Percentiles rank a stretch among this genome's conserved stretches.
phyloP scores from a whole-genome alignment of 2,113 vertebrate genomes.

The Paramisgurnus dabryanus region DNA sequence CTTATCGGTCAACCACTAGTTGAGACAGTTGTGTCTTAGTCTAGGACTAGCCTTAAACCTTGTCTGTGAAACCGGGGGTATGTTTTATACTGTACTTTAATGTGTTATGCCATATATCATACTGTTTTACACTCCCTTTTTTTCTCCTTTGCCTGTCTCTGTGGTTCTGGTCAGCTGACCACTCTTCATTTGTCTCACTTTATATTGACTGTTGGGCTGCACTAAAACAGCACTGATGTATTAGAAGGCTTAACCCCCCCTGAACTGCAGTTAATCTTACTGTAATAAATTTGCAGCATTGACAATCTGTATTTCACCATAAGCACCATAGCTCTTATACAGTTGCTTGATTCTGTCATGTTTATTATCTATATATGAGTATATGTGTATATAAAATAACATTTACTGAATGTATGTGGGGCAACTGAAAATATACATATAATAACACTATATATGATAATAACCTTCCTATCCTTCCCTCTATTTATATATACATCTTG shows the following conservation, averaged over 20 bases:
- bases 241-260: slow-evolving; percentile 72
- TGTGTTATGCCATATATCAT: background rate
- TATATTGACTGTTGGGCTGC: slow-evolving; percentile 72
- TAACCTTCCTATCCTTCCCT: background rate
- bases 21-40: no score
- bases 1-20: no score
- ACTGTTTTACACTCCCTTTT: slow-evolving; percentile 50
- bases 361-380: background rate
- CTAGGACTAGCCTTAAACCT: no score
- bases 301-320: slow-evolving; percentile 31
- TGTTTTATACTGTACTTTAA: background rate
- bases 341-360: background rate
- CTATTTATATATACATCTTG: background rate
- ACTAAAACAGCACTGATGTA: slow-evolving; percentile 70
- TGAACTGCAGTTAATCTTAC: slow-evolving; percentile 71
- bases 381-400: no score
- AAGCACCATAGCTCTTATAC: background rate
- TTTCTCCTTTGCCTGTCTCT: slow-evolving; percentile 10
- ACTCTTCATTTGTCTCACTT: slow-evolving; percentile 34
- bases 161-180: slow-evolving; percentile 26
- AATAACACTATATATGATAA: background rate
- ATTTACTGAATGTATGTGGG: no score
- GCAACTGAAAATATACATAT: no score
- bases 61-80: no score
- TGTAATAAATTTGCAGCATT: slow-evolving; percentile 69